phyloP scores from a whole-genome alignment of 2,888 invertebrate species.

The Amiota minor region DNA sequence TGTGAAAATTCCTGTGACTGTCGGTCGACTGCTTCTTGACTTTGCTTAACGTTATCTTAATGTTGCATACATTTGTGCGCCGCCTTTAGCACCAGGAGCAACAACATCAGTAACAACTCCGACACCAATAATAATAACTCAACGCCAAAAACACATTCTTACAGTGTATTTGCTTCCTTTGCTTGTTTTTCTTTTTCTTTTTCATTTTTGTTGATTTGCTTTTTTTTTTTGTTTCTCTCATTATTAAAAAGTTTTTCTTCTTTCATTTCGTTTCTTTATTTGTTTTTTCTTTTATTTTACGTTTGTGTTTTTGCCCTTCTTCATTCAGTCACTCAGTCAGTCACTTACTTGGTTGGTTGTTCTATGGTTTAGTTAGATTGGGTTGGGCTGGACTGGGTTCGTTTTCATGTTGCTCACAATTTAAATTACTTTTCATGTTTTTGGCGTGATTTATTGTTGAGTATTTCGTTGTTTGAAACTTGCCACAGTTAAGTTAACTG shows the following conservation, averaged over 20 bases:
- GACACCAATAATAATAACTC: conserved; percentile 9
- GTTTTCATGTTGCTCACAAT: conserved; percentile 20
- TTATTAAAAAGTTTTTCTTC: background rate
- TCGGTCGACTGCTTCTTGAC: conserved; percentile 6
- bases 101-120: background rate
- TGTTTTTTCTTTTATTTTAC: conserved; percentile 16
- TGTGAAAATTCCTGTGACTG: background rate
- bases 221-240: background rate
- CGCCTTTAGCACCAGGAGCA: background rate
- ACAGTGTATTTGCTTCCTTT: no score
- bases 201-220: background rate
- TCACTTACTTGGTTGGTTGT: background rate
- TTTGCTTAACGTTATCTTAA: conserved; percentile 14
- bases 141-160: conserved; percentile 5
- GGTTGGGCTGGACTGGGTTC: background rate
- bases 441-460: conserved; percentile 32
- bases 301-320: background rate
- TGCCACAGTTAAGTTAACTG: background rate
- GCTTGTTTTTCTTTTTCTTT: background rate
- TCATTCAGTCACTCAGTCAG: background rate
- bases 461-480: conserved; percentile 4
- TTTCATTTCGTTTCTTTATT: conserved; percentile 16
- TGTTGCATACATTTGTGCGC: conserved; percentile 19
- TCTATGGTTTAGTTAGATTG: no score
- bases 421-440: conserved; percentile 35